Conservation (phyloP, 2,797 vertebrate genomes). For the Danio jaintianensis region DNA sequence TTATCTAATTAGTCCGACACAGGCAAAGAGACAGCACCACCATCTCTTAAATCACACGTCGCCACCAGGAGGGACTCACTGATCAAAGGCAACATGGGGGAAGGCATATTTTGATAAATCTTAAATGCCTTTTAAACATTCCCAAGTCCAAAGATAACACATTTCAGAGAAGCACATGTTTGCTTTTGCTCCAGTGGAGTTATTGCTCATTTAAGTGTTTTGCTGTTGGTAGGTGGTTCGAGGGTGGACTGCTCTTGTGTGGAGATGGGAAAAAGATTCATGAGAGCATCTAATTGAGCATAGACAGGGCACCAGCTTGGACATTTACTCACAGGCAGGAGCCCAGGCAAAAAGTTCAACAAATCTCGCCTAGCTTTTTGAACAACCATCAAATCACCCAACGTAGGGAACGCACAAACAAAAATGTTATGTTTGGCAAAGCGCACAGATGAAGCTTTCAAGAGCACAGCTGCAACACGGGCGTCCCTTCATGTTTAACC, state of each 20-base stretch:
- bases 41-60: slow-evolving; percentile 26
- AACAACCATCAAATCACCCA: slow-evolving; percentile 26
- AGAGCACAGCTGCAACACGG: slow-evolving; percentile 45
- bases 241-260: slow-evolving; percentile 28
- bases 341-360: slow-evolving; percentile 43
- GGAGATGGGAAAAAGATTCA: slow-evolving; percentile 43
- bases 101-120: slow-evolving; percentile 42
- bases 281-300: slow-evolving; percentile 45
- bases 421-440: slow-evolving; percentile 33
- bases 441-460: slow-evolving; percentile 27
- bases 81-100: slow-evolving; percentile 44
- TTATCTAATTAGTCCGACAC: slow-evolving; percentile 52
- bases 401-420: slow-evolving; percentile 29
- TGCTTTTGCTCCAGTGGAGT: slow-evolving; percentile 48
- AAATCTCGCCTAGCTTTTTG: slow-evolving; percentile 29
- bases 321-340: slow-evolving; percentile 45
- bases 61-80: slow-evolving; percentile 33
- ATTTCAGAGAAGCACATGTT: slow-evolving; percentile 49
- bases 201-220: slow-evolving; percentile 52
- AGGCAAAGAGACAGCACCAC: slow-evolving; percentile 42
- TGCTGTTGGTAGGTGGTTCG: slow-evolving; percentile 48
- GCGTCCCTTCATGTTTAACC: slow-evolving; percentile 34
- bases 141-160: slow-evolving; percentile 36
- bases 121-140: slow-evolving; percentile 46
- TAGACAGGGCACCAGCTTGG: slow-evolving; percentile 2